Conservation (phyloP, 1,140 invertebrate genomes). For the Radopholus similis region DNA sequence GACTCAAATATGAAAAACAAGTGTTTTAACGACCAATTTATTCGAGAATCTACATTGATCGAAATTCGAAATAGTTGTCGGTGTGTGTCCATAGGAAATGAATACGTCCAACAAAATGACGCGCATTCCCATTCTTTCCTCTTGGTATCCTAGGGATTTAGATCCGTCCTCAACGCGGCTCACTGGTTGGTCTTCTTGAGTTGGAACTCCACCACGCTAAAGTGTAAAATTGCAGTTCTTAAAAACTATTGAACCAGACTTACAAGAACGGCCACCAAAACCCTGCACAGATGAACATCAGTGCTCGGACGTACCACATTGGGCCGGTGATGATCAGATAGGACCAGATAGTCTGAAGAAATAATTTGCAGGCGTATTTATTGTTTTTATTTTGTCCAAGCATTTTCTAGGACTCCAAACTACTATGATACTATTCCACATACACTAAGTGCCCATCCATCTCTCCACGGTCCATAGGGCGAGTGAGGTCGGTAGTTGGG, state of each 20-base stretch:
- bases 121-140: too few relatives aligned
- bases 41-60: too few relatives aligned
- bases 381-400: constrained; percentile 5
- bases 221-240: neutral
- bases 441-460: constrained; percentile 45
- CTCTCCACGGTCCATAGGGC: constrained; percentile 34
- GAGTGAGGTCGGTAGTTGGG: constrained; percentile 33
- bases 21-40: too few relatives aligned
- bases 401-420: constrained; percentile 22
- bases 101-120: too few relatives aligned
- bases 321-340: too few relatives aligned
- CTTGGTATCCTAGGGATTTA: neutral
- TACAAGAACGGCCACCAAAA: constrained; percentile 50
- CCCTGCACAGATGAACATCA: constrained; percentile 34
- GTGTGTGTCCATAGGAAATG: too few relatives aligned
- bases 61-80: too few relatives aligned
- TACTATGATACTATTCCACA: too few relatives aligned
- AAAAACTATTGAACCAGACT: neutral
- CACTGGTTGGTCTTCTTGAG: constrained; percentile 41
- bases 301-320: constrained; percentile 31
- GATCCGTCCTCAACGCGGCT: neutral
- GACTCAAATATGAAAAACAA: too few relatives aligned
- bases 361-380: too few relatives aligned
- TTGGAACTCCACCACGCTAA: constrained; percentile 42
- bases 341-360: too few relatives aligned